phyloP scores from a whole-genome alignment of 2,113 vertebrate genomes.

The Oncorhynchus kisutch region DNA sequence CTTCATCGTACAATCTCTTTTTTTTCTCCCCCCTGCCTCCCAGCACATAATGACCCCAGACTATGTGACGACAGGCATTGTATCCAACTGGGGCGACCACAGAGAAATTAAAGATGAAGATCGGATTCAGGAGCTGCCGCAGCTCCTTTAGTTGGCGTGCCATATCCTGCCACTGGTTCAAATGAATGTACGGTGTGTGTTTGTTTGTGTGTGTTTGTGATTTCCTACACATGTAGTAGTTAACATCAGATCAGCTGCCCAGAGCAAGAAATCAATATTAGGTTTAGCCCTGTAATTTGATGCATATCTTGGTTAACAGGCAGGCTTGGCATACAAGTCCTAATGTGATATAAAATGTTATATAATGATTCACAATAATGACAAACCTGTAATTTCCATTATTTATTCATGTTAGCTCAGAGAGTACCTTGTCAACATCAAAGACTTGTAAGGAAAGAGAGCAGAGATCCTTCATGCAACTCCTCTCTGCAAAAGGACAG shows the following conservation, averaged over 20 bases:
- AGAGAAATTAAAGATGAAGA: conserved; percentile 90
- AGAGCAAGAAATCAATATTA: conserved; percentile 50
- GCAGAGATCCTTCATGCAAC: conserved; percentile 27
- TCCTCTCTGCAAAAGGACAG: conserved; percentile 29
- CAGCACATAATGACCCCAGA: conserved; percentile 93
- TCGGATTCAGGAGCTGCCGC: conserved; percentile 83
- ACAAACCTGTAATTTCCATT: conserved; percentile 35
- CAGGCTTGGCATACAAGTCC: conserved; percentile 17
- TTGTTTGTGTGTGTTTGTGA: conserved; percentile 8
- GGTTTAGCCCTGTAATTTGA: conserved; percentile 54
- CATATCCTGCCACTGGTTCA: conserved; percentile 73
- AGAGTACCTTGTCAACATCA: conserved; percentile 8
- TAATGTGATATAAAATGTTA: conserved; percentile 20
- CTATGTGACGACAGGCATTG: conserved; percentile 94
- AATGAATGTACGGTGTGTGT: conserved; percentile 76
- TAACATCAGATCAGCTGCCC: conserved; percentile 41
- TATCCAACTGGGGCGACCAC: conserved; percentile 82
- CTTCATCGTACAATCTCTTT: conserved; percentile 85
- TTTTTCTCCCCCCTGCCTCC: conserved; percentile 53
- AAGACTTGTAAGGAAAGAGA: conserved; percentile 3
- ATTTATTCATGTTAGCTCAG: conserved; percentile 35
- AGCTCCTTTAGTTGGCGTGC: conserved; percentile 77
- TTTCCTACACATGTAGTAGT: conserved; percentile 26
- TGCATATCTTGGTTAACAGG: conserved; percentile 33
- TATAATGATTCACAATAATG: conserved; percentile 24